Evolutionary conservation across 2,113 vertebrate genomes (phyloP).

Genomic region (Sceloporus undulatus): DNA sequence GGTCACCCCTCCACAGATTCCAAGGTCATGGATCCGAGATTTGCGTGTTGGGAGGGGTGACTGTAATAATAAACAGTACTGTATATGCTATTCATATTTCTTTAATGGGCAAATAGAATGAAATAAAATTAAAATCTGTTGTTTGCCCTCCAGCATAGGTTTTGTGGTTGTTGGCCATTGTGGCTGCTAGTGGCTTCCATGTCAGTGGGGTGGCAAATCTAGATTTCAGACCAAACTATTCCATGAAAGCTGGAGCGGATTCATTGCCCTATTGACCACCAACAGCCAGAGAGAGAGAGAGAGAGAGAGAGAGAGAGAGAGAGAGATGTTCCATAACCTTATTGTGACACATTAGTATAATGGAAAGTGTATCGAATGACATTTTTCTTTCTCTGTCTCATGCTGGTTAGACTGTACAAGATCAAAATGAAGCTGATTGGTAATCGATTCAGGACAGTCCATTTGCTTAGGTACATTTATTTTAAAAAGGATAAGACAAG

Average conservation of each 20-base stretch:
- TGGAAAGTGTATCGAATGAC: not conserved
- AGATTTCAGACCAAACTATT: too few relatives aligned
- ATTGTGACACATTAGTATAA: not conserved
- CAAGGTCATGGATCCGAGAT: too few relatives aligned
- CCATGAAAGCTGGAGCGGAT: too few relatives aligned
- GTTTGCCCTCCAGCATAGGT: not conserved
- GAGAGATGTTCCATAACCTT: not conserved
- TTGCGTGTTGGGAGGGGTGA: too few relatives aligned
- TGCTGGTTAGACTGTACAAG: not conserved
- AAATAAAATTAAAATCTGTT: not conserved
- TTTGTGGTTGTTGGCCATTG: not conserved
- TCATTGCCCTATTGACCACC: not conserved
- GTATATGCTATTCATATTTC: constrained; percentile 9
- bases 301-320: not conserved
- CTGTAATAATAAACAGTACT: not conserved
- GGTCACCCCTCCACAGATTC: too few relatives aligned
- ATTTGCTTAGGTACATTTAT: not conserved
- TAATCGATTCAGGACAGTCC: not conserved
- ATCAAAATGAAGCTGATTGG: not conserved
- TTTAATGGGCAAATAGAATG: not conserved
- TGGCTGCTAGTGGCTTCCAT: not conserved
- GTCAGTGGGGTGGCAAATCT: too few relatives aligned
- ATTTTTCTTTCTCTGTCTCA: not conserved
- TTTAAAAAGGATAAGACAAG: not conserved
- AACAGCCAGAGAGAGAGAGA: not conserved